A percentile compares a stretch with the other conserved stretches of the same genome.
Evolutionary conservation across 2,888 invertebrate genomes (phyloP).

Genomic region (Carabus problematicus): DNA sequence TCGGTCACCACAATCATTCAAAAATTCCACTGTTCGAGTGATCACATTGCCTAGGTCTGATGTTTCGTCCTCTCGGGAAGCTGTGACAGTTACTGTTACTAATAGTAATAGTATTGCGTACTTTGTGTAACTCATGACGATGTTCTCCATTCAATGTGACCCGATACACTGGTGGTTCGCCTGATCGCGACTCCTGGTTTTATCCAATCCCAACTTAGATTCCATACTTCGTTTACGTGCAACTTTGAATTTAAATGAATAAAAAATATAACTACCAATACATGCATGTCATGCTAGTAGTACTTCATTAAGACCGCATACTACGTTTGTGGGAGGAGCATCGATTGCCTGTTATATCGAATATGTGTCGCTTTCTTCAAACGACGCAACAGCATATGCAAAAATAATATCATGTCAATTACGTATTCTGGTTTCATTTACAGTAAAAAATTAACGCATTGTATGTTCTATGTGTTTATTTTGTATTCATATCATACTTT

Average conservation of each 20-base stretch:
- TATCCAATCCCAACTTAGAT: slow-evolving; percentile 47
- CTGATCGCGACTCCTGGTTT: slow-evolving; percentile 51
- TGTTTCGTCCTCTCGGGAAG: slow-evolving; percentile 57
- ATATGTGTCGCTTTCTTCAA: slow-evolving; percentile 39
- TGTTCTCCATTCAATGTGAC: slow-evolving; percentile 45
- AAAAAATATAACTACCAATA: slow-evolving; percentile 18
- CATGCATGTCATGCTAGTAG: slow-evolving; percentile 18
- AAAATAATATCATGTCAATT: background rate
- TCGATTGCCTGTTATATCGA: slow-evolving; percentile 21
- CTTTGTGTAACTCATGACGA: slow-evolving; percentile 18
- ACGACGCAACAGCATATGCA: slow-evolving; percentile 25
- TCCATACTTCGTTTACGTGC: slow-evolving; percentile 25
- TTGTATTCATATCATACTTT: too few species aligned
- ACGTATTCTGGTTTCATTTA: too few species aligned
- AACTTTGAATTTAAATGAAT: slow-evolving; percentile 36
- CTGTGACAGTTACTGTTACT: slow-evolving; percentile 16
- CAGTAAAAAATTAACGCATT: too few species aligned
- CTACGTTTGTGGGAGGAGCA: background rate
- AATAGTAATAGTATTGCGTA: slow-evolving; percentile 5
- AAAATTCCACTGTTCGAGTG: slow-evolving; percentile 70
- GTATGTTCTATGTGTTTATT: too few species aligned
- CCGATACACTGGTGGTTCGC: slow-evolving; percentile 49
- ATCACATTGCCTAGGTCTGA: slow-evolving; percentile 65
- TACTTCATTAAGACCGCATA: slow-evolving; percentile 15
- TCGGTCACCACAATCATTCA: slow-evolving; percentile 74